Evolutionary conservation across 2,797 vertebrate species (phyloP), one percentile per base, ranked within the genome.

Genomic region (Xiphorhynchus erythropygius): DNA sequence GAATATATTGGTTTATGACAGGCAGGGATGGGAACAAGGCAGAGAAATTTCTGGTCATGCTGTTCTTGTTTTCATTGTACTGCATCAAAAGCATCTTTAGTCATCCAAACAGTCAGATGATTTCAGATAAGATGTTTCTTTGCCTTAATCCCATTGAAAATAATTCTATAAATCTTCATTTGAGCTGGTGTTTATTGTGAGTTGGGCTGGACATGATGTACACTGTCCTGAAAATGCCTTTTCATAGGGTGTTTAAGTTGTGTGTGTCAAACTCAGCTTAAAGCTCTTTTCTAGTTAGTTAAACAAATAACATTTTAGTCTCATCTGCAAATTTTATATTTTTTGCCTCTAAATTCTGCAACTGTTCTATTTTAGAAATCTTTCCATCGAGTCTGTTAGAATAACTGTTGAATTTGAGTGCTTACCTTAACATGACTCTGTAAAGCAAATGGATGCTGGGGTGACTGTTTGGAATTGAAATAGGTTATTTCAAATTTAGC

Each of bases 71-170:
- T 91, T 71, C 71, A 42, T 24, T 62, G 69, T 82, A 3, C 42
- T 69, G 62, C 84, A 81, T 78, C 82, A 50, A 30, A 87, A 87
- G 62, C 68, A 50, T 84, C 92, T 94, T 87, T 85, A 92, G 83
- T 85, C 92, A 84, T 69, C 79, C 33, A 27, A 7, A 74, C 85
- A 80, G 84, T 83, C 84, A 69, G 73, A 67, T 10, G 5, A 62
- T 69, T 88, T 76, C 53, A 79, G 80, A 64, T 67, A 89, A 89
- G 62, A 71, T 13, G 5, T 50, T 89, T 76, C 79, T 87, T 77
- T 84, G 53, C 89, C 63, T 71, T 87, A 52, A 81, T 89, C n/a
- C 39, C 55, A 6, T 30, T 35, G 71, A 41, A 89, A 78, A 60
- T 39, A 80, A 46, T 33, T 19, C 22, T 30, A 8, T 87, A 69